Base-by-base conservation (phyloP, 2,113 vertebrate genomes). In the Sciurus niger region DNA sequence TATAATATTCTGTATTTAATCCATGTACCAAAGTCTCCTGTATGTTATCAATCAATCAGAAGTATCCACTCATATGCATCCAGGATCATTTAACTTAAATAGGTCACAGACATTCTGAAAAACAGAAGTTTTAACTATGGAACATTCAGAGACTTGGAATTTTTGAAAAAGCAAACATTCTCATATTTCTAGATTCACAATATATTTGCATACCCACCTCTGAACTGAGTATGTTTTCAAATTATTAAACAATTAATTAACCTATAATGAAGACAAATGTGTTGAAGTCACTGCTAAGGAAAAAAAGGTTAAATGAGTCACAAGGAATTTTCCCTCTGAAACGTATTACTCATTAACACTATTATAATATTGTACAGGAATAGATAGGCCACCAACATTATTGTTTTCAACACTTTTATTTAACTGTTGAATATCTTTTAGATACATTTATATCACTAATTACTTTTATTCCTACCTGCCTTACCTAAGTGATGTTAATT, bases 1-100 rank as follows among this genome's bases (percentile, higher is more conserved):
- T 92, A 53, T 79, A 78, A 72, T 94, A 80, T 74, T 79, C 17
- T 74, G 17, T 84, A 46, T 87, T 95, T 22, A 79, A 55, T 68
- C 67, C 74, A 48, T 79, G 16, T 67, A 55, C 32, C 40, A 92
- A 92, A 60, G 28, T 32, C 24, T 82, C 63, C 18, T 60, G 8
- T n/a, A 55, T 34, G 25, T 79, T 84, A 34, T 58, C 48, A 74
- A n/a, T 48, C 1, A 84, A 65, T 85, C 65, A 95, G 63, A 78
- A 18, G 9, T 9, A 89, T 24, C 7, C 6, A 30, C 6, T 86
- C 48, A n/a, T 58, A n/a, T 48, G 55, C 53, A 60, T 79, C 22
- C 4, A 85, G 65, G 85, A 80, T 74, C 24, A 80, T 14, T 93
- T 85, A 67, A 18, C 4, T 40, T 48, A 65, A 65, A 84, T n/a